phyloP scores from a whole-genome alignment of 1,140 invertebrate species.

The Drosophila ambigua region DNA sequence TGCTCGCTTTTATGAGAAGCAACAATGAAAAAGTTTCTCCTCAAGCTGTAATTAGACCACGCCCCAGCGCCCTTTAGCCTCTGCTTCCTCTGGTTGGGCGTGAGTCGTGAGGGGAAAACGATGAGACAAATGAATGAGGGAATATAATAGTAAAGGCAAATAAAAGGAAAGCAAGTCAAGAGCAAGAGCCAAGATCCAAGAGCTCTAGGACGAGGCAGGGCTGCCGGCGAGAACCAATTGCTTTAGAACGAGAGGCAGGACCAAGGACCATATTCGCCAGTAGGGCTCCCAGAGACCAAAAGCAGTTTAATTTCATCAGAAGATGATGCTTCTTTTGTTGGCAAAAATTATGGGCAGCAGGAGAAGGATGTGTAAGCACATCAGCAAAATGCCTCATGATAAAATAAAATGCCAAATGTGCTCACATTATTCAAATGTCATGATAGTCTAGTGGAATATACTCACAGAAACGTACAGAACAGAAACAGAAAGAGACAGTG shows the following conservation, averaged over 20 bases:
- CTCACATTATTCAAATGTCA: slow-evolving; percentile 78
- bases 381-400: slow-evolving; percentile 76
- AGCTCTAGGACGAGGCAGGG: background rate
- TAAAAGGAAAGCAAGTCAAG: slow-evolving; percentile 54
- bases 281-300: slow-evolving; percentile 4
- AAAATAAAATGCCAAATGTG: slow-evolving; percentile 82
- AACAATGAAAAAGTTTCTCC: slow-evolving; percentile 61
- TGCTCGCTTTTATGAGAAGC: slow-evolving; percentile 38
- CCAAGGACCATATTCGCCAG: background rate
- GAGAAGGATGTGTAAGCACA: slow-evolving; percentile 51
- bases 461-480: background rate
- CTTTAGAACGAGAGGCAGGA: slow-evolving; percentile 5
- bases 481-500: too few species aligned
- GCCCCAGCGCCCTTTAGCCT: slow-evolving; percentile 29
- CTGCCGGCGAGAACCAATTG: background rate
- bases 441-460: slow-evolving; percentile 65
- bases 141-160: slow-evolving; percentile 72
- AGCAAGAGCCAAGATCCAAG: slow-evolving; percentile 15
- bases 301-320: slow-evolving; percentile 74
- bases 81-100: too few species aligned
- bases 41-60: slow-evolving; percentile 66
- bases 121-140: slow-evolving; percentile 64
- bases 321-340: slow-evolving; percentile 43
- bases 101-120: slow-evolving; percentile 28
- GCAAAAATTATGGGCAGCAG: background rate